Evolutionary conservation across 2,113 vertebrate genomes (phyloP).

Genomic region (Rostratula benghalensis): DNA sequence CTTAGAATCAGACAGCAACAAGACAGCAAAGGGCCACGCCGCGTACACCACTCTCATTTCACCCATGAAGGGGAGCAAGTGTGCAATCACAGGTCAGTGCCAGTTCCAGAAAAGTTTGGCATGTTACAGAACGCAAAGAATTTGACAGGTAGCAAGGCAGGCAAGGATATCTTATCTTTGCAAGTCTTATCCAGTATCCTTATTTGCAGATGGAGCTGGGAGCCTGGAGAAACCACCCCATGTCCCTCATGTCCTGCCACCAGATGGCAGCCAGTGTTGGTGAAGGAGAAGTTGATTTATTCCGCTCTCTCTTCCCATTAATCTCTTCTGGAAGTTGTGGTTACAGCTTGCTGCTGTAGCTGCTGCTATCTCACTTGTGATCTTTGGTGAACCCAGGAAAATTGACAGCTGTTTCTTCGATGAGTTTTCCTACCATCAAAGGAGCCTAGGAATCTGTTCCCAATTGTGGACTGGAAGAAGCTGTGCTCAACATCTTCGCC

Average conservation of each 20-base stretch:
- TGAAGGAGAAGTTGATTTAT: neutral
- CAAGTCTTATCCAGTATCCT: neutral
- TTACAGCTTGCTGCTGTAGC: neutral
- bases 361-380: neutral
- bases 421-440: slow-evolving; percentile 1
- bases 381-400: slow-evolving; percentile 24
- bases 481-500: neutral
- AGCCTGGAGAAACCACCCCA: neutral
- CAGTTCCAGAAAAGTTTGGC: neutral
- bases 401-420: slow-evolving; percentile 19
- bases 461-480: slow-evolving; percentile 33
- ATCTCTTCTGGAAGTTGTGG: slow-evolving; percentile 36
- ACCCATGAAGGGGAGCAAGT: fast-evolving
- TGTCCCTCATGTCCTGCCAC: neutral
- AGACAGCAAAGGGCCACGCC: neutral
- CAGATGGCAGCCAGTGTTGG: neutral
- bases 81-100: fast-evolving
- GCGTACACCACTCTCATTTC: fast-evolving
- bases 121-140: neutral
- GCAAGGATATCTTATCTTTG: neutral
- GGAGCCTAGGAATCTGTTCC: slow-evolving; percentile 35
- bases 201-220: fast-evolving
- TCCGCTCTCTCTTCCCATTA: neutral
- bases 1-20: neutral
- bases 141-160: neutral